Evolutionary conservation across 2,797 vertebrate genomes (phyloP), one percentile per base, ranked within the genome.

Genomic region (Petrocephalus sullivani): DNA sequence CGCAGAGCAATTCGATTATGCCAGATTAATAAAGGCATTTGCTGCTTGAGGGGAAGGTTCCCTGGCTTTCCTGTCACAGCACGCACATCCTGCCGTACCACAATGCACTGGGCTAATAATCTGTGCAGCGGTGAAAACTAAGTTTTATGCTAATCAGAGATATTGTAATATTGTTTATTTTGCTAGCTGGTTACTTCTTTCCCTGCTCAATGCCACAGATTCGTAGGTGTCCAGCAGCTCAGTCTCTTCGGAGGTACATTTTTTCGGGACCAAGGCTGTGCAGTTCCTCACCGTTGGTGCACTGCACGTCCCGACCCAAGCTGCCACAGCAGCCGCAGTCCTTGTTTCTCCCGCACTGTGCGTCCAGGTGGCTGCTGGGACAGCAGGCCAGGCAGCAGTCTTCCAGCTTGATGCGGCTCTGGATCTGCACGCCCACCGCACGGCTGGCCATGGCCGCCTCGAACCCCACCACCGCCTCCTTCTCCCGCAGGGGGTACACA

Each of bases 401-500:
- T 90, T 96, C 97, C 0, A 92, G 90, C 86, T 96, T 96, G 14
- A 94, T 96, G 90, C 96, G 93, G 91, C 93, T 98, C 95, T 98
- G 96, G 10, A 98, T 91, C 92, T 98, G 96, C 91, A 98, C 96
- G 0, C 96, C 97, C 88, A 98, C 95, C 37, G 95, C 92, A 60
- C 95, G 93, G 81, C 96, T 95, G 4, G 97, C 97, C 0, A 95
- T 96, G 0, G 89, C 93, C 0, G 97, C 97, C 93, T 99, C 97
- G 4, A 98, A 99, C 88, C 96, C 93, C 0, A 98, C 96, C 90
- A 99, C 96, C 12, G 98, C 97, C 93, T 99, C 98, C 0, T 95
- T 97, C 91, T 99, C 97, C 28, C 96, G 96, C 82, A 99, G 95
- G 0, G 97, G 97, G 93, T 99, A 99, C 92, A 99, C 95, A 93